Conservation (phyloP, 2,888 invertebrate species). For the Teleogryllus oceanicus region DNA sequence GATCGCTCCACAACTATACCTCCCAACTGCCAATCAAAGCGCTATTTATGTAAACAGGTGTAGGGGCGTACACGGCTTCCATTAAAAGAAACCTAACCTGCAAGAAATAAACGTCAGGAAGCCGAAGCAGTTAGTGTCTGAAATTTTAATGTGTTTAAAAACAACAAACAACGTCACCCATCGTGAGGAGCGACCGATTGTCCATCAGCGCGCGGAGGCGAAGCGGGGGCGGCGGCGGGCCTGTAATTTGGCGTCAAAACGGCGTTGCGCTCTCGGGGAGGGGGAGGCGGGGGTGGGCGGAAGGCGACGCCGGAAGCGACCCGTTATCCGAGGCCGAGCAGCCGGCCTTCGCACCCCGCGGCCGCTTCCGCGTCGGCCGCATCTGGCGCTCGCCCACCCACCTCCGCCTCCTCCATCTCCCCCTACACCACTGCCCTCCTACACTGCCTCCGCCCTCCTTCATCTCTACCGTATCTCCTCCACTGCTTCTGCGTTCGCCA, state of each 20-base stretch:
- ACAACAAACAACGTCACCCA: neutral
- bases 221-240: neutral
- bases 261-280: neutral
- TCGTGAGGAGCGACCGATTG: neutral
- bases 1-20: no score
- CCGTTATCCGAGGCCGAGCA: neutral
- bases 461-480: no score
- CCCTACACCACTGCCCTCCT: neutral
- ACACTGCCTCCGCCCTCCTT: neutral
- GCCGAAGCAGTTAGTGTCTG: neutral
- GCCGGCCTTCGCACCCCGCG: neutral
- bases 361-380: neutral
- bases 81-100: no score
- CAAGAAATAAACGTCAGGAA: neutral
- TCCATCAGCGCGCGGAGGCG: neutral
- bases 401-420: neutral
- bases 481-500: neutral
- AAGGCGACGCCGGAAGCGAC: neutral
- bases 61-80: no score
- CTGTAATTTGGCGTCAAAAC: slow-evolving; percentile 18
- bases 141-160: neutral
- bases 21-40: no score
- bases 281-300: neutral
- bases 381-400: neutral
- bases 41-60: no score